phyloP scores from a whole-genome alignment of 2,113 vertebrate species.

The Pelodiscus sinensis region DNA sequence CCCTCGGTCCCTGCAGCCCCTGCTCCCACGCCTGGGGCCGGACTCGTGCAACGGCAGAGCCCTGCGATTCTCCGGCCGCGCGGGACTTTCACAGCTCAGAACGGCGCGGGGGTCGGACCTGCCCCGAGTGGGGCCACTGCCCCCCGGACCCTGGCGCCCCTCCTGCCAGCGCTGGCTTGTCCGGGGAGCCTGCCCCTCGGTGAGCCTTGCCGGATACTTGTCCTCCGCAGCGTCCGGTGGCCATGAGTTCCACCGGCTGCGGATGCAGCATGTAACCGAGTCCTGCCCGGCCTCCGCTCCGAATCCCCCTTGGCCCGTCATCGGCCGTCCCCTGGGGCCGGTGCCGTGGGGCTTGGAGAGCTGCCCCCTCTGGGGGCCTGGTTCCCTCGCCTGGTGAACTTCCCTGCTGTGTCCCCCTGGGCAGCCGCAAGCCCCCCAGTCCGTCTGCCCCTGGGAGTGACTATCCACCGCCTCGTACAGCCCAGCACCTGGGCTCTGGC shows the following conservation, averaged over 20 bases:
- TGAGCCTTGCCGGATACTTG: background rate
- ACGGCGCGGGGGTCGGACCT: no score
- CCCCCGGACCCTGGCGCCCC: no score
- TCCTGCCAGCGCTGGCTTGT: no score
- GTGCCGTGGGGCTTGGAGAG: background rate
- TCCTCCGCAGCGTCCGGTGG: background rate
- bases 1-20: no score
- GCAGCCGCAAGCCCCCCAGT: background rate
- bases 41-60: no score
- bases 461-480: background rate
- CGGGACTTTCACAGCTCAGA: no score
- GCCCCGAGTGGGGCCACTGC: no score
- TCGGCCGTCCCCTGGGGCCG: background rate
- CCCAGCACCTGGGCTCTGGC: background rate
- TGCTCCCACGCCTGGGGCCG: no score
- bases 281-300: background rate
- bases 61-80: no score
- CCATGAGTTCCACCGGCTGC: background rate
- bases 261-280: background rate
- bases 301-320: background rate
- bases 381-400: background rate
- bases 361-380: background rate
- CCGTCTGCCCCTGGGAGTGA: no score
- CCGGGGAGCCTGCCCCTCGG: no score
- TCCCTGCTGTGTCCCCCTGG: background rate